Evolutionary conservation across 2,888 invertebrate species (phyloP).

Genomic region (Cataglyphis livida): DNA sequence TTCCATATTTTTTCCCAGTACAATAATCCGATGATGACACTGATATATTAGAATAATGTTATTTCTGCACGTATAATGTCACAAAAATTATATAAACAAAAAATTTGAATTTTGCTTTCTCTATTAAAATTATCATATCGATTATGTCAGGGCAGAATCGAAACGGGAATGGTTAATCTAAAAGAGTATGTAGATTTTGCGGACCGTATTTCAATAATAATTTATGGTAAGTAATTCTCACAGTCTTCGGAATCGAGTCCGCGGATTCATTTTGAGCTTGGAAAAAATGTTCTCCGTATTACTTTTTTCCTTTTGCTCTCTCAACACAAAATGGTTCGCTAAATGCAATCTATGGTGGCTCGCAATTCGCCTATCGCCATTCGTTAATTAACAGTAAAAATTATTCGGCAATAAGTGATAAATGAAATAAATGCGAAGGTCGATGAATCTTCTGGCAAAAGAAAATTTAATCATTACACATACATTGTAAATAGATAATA

Average conservation of each 20-base stretch:
- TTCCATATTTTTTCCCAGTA: not conserved
- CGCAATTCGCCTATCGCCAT: constrained; percentile 33
- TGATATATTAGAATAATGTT: not conserved
- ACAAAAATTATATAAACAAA: not conserved
- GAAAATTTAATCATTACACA: constrained; percentile 3
- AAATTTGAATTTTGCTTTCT: not conserved
- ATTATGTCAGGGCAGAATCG: constrained; percentile 6
- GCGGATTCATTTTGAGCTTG: constrained; percentile 47
- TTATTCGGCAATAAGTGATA: constrained; percentile 23
- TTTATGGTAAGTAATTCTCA: constrained; percentile 55
- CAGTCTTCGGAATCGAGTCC: constrained; percentile 46
- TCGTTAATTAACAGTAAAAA: constrained; percentile 40
- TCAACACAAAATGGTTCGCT: constrained; percentile 44
- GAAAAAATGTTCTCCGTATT: constrained; percentile 28
- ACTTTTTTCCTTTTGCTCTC: constrained; percentile 22
- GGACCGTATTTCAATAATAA: constrained; percentile 47
- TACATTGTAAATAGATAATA: constrained; percentile 32
- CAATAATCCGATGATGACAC: not conserved
- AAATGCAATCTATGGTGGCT: constrained; percentile 47
- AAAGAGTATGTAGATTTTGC: constrained; percentile 49
- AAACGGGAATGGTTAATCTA: constrained; percentile 43
- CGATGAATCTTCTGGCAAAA: constrained; percentile 11
- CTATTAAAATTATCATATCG: constrained; percentile 36
- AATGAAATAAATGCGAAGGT: constrained; percentile 14
- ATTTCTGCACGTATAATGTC: not conserved